Conservation (phyloP, 2,797 vertebrate genomes). For the Buphagus erythrorhynchus region DNA sequence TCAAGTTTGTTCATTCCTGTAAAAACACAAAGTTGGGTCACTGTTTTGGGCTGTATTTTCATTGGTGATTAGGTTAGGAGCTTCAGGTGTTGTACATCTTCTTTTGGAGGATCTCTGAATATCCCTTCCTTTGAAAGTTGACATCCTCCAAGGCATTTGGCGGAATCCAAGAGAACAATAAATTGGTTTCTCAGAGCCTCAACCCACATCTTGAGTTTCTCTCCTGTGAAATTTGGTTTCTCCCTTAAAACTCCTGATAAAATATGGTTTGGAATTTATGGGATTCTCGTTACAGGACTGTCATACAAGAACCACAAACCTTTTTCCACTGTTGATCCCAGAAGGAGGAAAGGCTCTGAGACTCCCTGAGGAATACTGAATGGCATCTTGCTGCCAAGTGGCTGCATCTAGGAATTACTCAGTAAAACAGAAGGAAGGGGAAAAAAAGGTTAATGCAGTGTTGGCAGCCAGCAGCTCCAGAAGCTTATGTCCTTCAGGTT, state of each 20-base stretch:
- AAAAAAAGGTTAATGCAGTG: not conserved
- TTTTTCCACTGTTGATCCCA: not conserved
- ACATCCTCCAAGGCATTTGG: not conserved
- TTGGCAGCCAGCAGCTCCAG: not conserved
- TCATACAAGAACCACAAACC: not conserved
- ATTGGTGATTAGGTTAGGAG: not conserved
- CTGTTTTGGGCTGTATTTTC: not conserved
- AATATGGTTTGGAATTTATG: not conserved
- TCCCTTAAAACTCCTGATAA: not conserved
- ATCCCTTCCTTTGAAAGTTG: accelerated
- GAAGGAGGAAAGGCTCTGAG: not conserved
- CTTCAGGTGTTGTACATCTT: not conserved
- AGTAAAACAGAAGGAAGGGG: not conserved
- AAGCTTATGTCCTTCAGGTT: not conserved
- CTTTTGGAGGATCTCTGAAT: not conserved
- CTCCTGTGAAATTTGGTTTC: not conserved
- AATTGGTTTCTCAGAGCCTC: not conserved
- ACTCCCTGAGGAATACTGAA: not conserved
- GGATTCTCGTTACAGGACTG: not conserved
- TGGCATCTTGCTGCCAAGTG: not conserved
- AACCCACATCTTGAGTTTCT: not conserved
- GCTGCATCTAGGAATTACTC: not conserved
- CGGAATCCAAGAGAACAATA: not conserved
- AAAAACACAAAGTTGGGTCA: accelerated
- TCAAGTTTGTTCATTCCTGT: not conserved